phyloP scores from a whole-genome alignment of 1,140 invertebrate species.

The Drosophila ohnishii region DNA sequence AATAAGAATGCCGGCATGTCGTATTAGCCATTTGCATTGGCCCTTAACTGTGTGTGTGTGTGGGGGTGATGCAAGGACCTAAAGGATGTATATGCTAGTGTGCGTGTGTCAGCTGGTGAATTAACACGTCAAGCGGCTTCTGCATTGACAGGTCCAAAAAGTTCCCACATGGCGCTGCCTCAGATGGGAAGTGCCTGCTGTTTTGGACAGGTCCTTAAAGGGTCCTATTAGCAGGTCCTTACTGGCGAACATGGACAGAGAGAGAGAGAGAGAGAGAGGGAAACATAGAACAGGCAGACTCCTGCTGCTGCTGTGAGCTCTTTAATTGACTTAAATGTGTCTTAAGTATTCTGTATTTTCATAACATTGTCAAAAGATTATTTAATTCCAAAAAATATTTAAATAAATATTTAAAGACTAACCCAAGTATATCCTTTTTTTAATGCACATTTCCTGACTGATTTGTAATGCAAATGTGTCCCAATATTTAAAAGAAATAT shows the following conservation, averaged over 20 bases:
- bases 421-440: background rate
- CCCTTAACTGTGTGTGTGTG: conserved; percentile 2
- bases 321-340: background rate
- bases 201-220: conserved; percentile 37
- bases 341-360: background rate
- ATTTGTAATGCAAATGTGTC: conserved; percentile 69
- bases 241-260: too few species aligned
- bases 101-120: conserved; percentile 49
- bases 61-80: background rate
- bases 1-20: conserved; percentile 50
- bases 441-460: conserved; percentile 1
- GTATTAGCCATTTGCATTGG: conserved; percentile 30
- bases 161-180: conserved; percentile 40
- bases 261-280: too few species aligned
- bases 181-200: conserved; percentile 41
- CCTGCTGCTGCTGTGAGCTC: background rate
- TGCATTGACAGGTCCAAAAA: conserved; percentile 56
- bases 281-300: background rate
- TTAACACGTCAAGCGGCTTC: conserved; percentile 58
- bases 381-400: background rate
- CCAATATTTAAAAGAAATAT: conserved; percentile 28
- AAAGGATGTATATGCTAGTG: conserved; percentile 7
- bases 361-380: too few species aligned
- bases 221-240: conserved; percentile 5
- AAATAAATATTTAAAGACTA: too few species aligned